phyloP scores from a whole-genome alignment of 1,140 invertebrate species.

The Macrosteles quadrilineatus region DNA sequence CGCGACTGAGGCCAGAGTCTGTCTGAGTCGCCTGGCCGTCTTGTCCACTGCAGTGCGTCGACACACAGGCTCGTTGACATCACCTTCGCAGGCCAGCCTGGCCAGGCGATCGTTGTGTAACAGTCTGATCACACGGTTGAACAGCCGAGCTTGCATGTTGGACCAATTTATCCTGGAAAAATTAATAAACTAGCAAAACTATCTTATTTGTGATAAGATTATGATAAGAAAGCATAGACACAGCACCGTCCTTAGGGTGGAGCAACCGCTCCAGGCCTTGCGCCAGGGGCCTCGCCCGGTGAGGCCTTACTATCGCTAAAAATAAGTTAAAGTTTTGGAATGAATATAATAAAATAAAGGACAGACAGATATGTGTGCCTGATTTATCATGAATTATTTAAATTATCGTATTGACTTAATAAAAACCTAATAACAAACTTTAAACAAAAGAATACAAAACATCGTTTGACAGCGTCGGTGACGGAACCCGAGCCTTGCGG shows the following conservation, averaged over 20 bases:
- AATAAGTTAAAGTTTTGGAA: too few relatives aligned
- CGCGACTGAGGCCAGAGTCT: slow-evolving; percentile 62
- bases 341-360: too few relatives aligned
- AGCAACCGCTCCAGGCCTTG: background rate
- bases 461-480: too few relatives aligned
- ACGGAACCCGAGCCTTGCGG: too few relatives aligned
- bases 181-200: background rate
- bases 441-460: background rate
- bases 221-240: background rate
- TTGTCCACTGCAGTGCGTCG: slow-evolving; percentile 70
- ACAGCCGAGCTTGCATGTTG: slow-evolving; percentile 63
- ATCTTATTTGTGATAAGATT: background rate
- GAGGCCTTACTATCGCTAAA: too few relatives aligned
- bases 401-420: background rate
- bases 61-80: slow-evolving; percentile 64
- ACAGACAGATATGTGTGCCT: too few relatives aligned
- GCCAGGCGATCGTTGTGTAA: slow-evolving; percentile 71
- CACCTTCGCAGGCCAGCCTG: slow-evolving; percentile 59
- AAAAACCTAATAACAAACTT: slow-evolving; percentile 4
- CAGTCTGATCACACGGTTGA: slow-evolving; percentile 65
- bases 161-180: slow-evolving; percentile 64
- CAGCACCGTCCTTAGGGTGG: too few relatives aligned
- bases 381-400: slow-evolving; percentile 21
- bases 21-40: slow-evolving; percentile 65
- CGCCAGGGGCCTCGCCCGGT: too few relatives aligned